These are phyloP conservation scores for Silurus asotus DNA, from an alignment of 2,113 vertebrate species.

Conservation along the genomic window DNA sequence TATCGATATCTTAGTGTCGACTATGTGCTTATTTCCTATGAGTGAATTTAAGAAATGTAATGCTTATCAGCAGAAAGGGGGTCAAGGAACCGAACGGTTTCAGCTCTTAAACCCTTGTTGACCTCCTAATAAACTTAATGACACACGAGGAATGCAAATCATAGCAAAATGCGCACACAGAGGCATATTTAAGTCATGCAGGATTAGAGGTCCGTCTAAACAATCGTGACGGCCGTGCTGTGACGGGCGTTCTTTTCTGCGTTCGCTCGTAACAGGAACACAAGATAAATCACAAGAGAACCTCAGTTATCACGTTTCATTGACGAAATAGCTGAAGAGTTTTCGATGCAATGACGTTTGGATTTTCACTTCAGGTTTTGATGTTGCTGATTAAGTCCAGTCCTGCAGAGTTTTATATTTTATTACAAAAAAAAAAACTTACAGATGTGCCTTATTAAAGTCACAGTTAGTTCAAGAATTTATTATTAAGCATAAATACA, in stretches of 20 bases:
- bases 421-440: not conserved
- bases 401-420: not conserved
- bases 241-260: not conserved
- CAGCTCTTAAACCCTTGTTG: slow-evolving; percentile 39
- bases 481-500: not conserved
- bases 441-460: not conserved
- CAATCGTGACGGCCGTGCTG: not conserved
- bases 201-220: slow-evolving; percentile 41
- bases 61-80: not conserved
- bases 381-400: not conserved
- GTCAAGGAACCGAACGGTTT: not conserved
- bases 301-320: slow-evolving; percentile 5
- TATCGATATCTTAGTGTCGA: not conserved
- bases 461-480: not conserved
- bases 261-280: slow-evolving; percentile 25
- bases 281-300: not conserved
- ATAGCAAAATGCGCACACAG: slow-evolving; percentile 41
- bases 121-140: slow-evolving; percentile 44
- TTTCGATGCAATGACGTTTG: not conserved
- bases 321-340: not conserved
- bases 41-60: not conserved
- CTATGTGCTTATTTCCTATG: not conserved
- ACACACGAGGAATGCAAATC: slow-evolving; percentile 46
- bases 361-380: not conserved
- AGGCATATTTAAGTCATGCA: slow-evolving; percentile 47